A percentile compares a stretch with the other conserved stretches of the same genome.
phyloP scores from a whole-genome alignment of 2,797 vertebrate genomes.

The Tragopan temminckii region DNA sequence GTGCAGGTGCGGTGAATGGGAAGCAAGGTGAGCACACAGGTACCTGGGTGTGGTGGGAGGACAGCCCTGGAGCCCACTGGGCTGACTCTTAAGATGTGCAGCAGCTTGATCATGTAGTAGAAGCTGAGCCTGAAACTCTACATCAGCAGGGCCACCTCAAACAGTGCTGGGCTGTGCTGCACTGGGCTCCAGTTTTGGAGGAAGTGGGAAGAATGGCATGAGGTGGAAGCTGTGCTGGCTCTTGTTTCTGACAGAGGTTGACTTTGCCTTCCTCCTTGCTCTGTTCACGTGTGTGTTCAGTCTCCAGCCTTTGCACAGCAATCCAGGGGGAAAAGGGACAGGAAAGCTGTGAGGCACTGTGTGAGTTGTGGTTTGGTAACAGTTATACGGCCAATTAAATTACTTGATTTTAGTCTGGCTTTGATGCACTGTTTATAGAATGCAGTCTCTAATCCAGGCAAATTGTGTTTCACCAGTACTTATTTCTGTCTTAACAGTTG shows the following conservation, averaged over 20 bases:
- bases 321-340: not conserved
- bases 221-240: accelerated
- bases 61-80: accelerated
- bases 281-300: accelerated
- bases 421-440: not conserved
- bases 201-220: not conserved
- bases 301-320: not conserved
- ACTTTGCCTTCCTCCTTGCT: accelerated
- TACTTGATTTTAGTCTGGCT: not conserved
- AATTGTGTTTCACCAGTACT: not conserved
- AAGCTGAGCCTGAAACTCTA: not conserved
- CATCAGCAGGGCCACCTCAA: not conserved
- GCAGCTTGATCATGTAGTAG: not conserved
- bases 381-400: not conserved
- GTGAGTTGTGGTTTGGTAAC: accelerated
- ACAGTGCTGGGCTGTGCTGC: accelerated
- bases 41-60: accelerated
- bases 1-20: not conserved
- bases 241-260: not conserved
- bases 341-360: not conserved
- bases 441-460: not conserved
- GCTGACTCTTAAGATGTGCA: not conserved
- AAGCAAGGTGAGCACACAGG: not conserved
- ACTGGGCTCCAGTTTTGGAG: not conserved
- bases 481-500: not conserved